Conservation (phyloP, 2,113 vertebrate genomes). For the Gnathonemus longibarbis region DNA sequence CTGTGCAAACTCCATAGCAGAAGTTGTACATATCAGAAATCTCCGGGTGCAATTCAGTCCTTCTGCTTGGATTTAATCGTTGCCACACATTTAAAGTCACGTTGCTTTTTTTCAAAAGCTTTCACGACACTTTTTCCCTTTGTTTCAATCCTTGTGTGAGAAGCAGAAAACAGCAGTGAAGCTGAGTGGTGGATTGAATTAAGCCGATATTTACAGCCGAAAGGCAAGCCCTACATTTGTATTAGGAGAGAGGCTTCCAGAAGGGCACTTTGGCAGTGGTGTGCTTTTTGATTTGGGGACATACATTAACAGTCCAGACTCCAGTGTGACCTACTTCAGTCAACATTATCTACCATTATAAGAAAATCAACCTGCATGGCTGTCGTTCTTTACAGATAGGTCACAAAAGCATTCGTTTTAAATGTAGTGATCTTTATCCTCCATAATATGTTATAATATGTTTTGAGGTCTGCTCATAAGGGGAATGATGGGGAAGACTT, state of each 20-base stretch:
- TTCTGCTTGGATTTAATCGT: neutral
- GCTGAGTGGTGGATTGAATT: neutral
- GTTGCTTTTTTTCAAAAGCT: neutral
- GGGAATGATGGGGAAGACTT: neutral
- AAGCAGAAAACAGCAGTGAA: neutral
- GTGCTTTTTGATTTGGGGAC: slow-evolving; percentile 21
- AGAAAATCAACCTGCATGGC: slow-evolving; percentile 14
- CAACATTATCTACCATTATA: slow-evolving; percentile 15
- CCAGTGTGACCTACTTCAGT: slow-evolving; percentile 23
- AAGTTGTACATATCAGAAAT: neutral
- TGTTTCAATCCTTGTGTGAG: neutral
- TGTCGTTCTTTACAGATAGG: neutral
- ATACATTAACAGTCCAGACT: neutral
- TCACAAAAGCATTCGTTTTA: neutral
- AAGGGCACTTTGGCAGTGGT: neutral
- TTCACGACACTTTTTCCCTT: neutral
- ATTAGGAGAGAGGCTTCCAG: neutral
- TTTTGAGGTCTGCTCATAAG: neutral
- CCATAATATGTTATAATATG: neutral
- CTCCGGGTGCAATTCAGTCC: neutral
- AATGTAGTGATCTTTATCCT: neutral
- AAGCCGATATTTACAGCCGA: neutral
- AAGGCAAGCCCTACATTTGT: neutral
- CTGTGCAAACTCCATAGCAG: neutral
- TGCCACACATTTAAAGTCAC: neutral